A percentile compares a stretch with the other conserved stretches of the same genome.
Conservation (phyloP, 2,797 vertebrate species). For the Acanthurus lineatus region DNA sequence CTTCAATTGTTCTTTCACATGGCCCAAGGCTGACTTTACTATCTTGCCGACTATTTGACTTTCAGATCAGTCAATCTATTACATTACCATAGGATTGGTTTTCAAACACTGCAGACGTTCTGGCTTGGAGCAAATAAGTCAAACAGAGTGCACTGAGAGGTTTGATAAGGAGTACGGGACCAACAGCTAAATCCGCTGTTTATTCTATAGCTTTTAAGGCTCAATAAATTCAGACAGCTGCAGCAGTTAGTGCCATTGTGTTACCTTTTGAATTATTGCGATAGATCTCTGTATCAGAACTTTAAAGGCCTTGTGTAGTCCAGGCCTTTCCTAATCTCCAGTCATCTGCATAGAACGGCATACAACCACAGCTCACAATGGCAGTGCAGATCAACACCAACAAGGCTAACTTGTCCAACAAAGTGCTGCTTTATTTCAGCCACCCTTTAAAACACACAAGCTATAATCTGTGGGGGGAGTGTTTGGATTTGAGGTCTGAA, state of each 20-base stretch:
- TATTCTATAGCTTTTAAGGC: conserved; percentile 67
- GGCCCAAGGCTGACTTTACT: conserved; percentile 48
- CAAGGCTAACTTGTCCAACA: conserved; percentile 87
- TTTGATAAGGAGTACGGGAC: conserved; percentile 67
- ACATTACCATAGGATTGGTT: conserved; percentile 62
- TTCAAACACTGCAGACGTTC: conserved; percentile 58
- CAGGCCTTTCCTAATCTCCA: conserved; percentile 77
- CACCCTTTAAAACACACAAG: conserved; percentile 86
- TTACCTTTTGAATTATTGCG: conserved; percentile 69
- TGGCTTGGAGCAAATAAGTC: conserved; percentile 54
- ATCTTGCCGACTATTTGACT: conserved; percentile 67
- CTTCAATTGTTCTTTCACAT: conserved; percentile 47
- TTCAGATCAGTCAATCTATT: conserved; percentile 60
- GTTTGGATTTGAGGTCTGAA: conserved; percentile 83
- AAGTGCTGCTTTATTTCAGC: conserved; percentile 86
- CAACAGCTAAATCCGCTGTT: conserved; percentile 64
- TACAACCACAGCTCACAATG: conserved; percentile 81
- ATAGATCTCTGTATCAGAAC: conserved; percentile 73
- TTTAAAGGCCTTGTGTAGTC: conserved; percentile 70
- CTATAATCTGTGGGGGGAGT: conserved; percentile 82
- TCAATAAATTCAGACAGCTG: conserved; percentile 78
- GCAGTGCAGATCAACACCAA: conserved; percentile 79
- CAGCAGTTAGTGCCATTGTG: conserved; percentile 74
- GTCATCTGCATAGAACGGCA: conserved; percentile 84
- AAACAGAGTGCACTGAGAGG: conserved; percentile 62